These are phyloP conservation scores for Euzophera pinguis DNA, from an alignment of 2,888 invertebrate genomes.

Conservation along the genomic window DNA sequence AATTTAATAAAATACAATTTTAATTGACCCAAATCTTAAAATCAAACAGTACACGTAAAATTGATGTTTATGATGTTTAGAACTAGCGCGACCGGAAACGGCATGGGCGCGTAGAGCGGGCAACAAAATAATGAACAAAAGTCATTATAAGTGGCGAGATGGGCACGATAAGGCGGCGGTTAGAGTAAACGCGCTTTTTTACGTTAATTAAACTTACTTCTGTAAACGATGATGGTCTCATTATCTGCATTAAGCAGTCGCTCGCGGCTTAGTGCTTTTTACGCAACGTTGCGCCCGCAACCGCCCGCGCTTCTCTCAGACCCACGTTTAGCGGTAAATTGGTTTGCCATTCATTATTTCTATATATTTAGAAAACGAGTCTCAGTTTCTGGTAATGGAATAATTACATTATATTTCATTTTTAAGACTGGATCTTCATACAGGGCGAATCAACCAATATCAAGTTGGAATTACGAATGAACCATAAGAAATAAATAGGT, in stretches of 20 bases:
- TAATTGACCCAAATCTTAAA: slow-evolving; percentile 21
- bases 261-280: slow-evolving; percentile 45
- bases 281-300: slow-evolving; percentile 50
- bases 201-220: slow-evolving; percentile 78
- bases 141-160: slow-evolving; percentile 72
- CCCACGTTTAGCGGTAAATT: slow-evolving; percentile 35
- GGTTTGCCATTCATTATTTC: slow-evolving; percentile 12
- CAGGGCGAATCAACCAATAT: too few relatives aligned
- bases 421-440: too few relatives aligned
- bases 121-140: slow-evolving; percentile 76
- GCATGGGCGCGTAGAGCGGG: slow-evolving; percentile 54
- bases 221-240: slow-evolving; percentile 72
- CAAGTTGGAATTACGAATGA: too few relatives aligned
- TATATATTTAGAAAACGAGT: neutral
- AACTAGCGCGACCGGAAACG: slow-evolving; percentile 59
- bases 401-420: too few relatives aligned
- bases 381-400: too few relatives aligned
- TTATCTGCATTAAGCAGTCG: slow-evolving; percentile 59
- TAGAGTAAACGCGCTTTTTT: slow-evolving; percentile 76
- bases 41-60: slow-evolving; percentile 64
- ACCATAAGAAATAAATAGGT: too few relatives aligned
- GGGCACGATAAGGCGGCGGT: slow-evolving; percentile 63
- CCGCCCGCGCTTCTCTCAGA: slow-evolving; percentile 17
- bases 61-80: slow-evolving; percentile 48
- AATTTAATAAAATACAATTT: too few relatives aligned